phyloP scores from a whole-genome alignment of 2,888 invertebrate species.

The Chrysolina oricalcia region DNA sequence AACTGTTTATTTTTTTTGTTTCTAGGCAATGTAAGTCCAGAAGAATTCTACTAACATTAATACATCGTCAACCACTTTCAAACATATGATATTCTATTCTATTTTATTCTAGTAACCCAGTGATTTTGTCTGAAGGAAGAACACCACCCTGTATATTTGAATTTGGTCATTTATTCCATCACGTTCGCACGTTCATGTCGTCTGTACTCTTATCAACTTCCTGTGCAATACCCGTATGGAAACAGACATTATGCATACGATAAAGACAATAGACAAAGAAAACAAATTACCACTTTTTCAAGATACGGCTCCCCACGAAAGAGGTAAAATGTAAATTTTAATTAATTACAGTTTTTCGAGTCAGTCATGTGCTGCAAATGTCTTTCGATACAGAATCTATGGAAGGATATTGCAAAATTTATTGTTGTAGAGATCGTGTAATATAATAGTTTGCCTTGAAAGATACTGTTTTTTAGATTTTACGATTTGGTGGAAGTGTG shows the following conservation, averaged over 20 bases:
- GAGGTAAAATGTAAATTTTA: conserved; percentile 17
- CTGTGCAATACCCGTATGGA: neutral
- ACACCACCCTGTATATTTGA: neutral
- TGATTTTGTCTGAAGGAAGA: neutral
- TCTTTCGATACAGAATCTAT: conserved; percentile 4
- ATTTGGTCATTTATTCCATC: neutral
- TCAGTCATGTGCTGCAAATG: neutral
- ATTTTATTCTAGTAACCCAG: neutral
- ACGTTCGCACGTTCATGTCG: neutral
- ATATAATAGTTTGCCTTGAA: conserved; percentile 9
- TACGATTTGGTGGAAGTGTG: conserved; percentile 13
- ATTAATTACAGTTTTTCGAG: conserved; percentile 4
- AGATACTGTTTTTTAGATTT: conserved; percentile 14
- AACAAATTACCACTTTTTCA: neutral
- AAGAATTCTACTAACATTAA: too few species aligned
- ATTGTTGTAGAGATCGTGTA: conserved; percentile 4
- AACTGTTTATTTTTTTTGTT: too few species aligned
- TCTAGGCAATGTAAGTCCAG: too few species aligned
- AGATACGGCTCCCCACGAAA: neutral
- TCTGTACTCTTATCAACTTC: conserved; percentile 8
- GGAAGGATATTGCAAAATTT: conserved; percentile 6
- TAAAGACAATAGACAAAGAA: conserved; percentile 17
- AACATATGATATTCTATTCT: too few species aligned
- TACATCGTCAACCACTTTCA: too few species aligned
- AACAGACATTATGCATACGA: conserved; percentile 3